phyloP scores from a whole-genome alignment of 1,140 invertebrate genomes.

The Drosophila sucinea region DNA sequence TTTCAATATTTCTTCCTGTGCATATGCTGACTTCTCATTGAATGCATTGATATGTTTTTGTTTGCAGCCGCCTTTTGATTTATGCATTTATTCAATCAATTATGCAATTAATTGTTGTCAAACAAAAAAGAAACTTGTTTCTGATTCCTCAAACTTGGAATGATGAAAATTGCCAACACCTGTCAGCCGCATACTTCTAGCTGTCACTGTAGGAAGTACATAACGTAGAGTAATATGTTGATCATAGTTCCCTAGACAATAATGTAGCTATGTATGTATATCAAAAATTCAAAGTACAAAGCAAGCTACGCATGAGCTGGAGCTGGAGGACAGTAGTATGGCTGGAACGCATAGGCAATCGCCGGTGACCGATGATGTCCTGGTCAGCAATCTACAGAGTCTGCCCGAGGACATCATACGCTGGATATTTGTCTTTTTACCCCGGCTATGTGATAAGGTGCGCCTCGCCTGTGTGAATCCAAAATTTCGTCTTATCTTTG shows the following conservation, averaged over 20 bases:
- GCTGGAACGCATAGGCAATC: slow-evolving; percentile 6
- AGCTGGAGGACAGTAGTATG: slow-evolving; percentile 17
- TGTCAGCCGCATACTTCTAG: slow-evolving; percentile 43
- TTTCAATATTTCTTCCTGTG: not conserved
- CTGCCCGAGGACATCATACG: slow-evolving; percentile 55
- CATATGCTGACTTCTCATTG: slow-evolving; percentile 41
- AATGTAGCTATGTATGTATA: slow-evolving; percentile 8
- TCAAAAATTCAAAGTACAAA: slow-evolving; percentile 9
- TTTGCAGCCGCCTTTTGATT: slow-evolving; percentile 48
- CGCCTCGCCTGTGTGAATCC: slow-evolving; percentile 43
- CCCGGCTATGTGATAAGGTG: slow-evolving; percentile 48
- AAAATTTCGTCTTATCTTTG: slow-evolving; percentile 50
- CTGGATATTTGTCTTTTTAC: slow-evolving; percentile 37
- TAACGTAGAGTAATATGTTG: slow-evolving; percentile 20
- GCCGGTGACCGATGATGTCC: not conserved
- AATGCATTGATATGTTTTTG: slow-evolving; percentile 26
- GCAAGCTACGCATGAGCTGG: not conserved
- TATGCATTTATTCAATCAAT: slow-evolving; percentile 73
- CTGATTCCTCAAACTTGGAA: slow-evolving; percentile 42
- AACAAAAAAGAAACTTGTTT: slow-evolving; percentile 67
- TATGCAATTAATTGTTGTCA: slow-evolving; percentile 75
- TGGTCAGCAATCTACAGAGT: slow-evolving; percentile 16
- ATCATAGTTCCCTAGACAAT: slow-evolving; percentile 20
- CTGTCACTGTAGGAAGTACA: slow-evolving; percentile 61
- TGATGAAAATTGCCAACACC: slow-evolving; percentile 66